A percentile compares a stretch with the other conserved stretches of the same genome.
These are phyloP conservation scores for Rhodinocichla rosea DNA, from an alignment of 2,113 vertebrate genomes.

Conservation along the genomic window DNA sequence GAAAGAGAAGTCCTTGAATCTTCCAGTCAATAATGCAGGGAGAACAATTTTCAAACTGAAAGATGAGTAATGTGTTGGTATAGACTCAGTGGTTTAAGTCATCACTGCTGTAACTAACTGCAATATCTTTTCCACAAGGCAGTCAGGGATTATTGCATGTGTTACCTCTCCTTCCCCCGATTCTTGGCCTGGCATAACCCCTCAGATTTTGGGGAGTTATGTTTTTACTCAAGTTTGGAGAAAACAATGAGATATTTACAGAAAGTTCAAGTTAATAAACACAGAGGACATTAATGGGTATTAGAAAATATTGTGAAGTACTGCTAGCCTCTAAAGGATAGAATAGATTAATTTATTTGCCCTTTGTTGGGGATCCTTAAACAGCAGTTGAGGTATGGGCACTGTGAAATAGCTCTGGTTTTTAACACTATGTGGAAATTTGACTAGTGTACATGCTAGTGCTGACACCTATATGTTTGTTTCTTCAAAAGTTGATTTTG, in stretches of 20 bases:
- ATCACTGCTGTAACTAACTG: not conserved
- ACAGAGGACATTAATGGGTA: not conserved
- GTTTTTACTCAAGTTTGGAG: not conserved
- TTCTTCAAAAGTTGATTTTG: not conserved
- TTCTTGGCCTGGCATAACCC: not conserved
- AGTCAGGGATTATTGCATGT: not conserved
- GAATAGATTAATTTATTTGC: not conserved
- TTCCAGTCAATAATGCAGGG: not conserved
- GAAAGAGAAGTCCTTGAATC: not conserved
- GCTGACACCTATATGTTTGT: not conserved
- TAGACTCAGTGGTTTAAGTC: not conserved
- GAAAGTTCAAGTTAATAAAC: not conserved
- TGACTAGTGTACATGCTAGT: not conserved
- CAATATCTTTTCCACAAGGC: not conserved
- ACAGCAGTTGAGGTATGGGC: not conserved
- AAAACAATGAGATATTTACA: not conserved
- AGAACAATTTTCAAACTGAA: not conserved
- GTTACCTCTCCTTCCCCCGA: fast-evolving
- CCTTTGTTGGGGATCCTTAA: not conserved
- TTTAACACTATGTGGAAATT: not conserved
- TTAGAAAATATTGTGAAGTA: not conserved
- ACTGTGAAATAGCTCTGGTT: not conserved
- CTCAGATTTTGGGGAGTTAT: not conserved
- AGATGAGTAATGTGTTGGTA: not conserved
- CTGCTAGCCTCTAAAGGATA: not conserved